phyloP scores from a whole-genome alignment of 2,888 invertebrate species.

The Dicyrtomina minuta region DNA sequence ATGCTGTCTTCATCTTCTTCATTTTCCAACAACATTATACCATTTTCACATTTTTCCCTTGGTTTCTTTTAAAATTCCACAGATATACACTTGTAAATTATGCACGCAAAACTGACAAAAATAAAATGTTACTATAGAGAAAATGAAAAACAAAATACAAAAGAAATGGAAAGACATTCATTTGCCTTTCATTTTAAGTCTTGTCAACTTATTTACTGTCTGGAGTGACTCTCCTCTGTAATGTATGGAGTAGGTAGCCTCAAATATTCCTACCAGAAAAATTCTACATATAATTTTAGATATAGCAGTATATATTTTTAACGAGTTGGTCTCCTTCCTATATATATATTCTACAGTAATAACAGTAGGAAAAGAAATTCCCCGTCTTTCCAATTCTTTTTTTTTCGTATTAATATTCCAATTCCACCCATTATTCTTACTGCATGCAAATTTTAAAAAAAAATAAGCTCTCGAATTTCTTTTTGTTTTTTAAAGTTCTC shows the following conservation, averaged over 20 bases:
- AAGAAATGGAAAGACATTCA: too few relatives aligned
- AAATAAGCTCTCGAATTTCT: not conserved
- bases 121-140: too few relatives aligned
- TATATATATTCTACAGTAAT: not conserved
- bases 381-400: not conserved
- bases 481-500: too few relatives aligned
- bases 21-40: not conserved
- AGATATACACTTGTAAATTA: too few relatives aligned
- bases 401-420: not conserved
- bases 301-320: not conserved
- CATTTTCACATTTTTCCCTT: not conserved
- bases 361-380: too few relatives aligned
- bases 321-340: not conserved
- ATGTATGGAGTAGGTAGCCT: too few relatives aligned
- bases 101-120: too few relatives aligned
- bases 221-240: too few relatives aligned
- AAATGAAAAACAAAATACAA: too few relatives aligned
- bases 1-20: slow-evolving; percentile 2
- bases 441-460: not conserved
- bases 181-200: too few relatives aligned
- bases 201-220: not conserved
- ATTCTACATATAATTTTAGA: not conserved
- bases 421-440: too few relatives aligned
- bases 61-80: not conserved
- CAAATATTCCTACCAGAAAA: too few relatives aligned